Conservation (phyloP, 2,797 vertebrate genomes). For the Enteromius argenteus region DNA sequence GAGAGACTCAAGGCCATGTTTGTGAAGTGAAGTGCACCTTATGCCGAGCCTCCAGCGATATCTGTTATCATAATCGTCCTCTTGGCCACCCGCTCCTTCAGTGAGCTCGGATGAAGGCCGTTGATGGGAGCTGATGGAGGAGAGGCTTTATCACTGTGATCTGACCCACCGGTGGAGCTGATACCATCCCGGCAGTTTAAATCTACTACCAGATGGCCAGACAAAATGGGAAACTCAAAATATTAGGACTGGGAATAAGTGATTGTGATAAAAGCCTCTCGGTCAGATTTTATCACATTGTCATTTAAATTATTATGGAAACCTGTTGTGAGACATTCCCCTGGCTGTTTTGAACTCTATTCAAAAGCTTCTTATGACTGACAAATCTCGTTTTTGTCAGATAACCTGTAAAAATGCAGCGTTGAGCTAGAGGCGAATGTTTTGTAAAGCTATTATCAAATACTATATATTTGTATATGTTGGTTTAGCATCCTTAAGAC, state of each 20-base stretch:
- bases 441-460: neutral
- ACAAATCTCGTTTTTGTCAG: neutral
- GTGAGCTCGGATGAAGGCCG: neutral
- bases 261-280: slow-evolving; percentile 15
- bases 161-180: neutral
- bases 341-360: neutral
- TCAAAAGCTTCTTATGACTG: neutral
- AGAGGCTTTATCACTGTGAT: neutral
- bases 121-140: neutral
- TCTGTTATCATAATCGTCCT: neutral
- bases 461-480: neutral
- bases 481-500: neutral
- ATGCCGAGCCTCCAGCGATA: neutral
- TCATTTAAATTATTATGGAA: slow-evolving; percentile 27
- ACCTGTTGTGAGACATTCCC: neutral
- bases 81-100: neutral
- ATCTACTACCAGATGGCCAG: slow-evolving; percentile 18
- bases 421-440: neutral
- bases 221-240: slow-evolving; percentile 15
- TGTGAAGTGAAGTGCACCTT: neutral
- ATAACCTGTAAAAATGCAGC: neutral
- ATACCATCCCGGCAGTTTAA: slow-evolving; percentile 1
- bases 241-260: slow-evolving; percentile 18
- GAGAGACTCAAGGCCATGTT: neutral
- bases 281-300: slow-evolving; percentile 11